phyloP scores from a whole-genome alignment of 2,888 invertebrate species.

The Polyploca ridens region DNA sequence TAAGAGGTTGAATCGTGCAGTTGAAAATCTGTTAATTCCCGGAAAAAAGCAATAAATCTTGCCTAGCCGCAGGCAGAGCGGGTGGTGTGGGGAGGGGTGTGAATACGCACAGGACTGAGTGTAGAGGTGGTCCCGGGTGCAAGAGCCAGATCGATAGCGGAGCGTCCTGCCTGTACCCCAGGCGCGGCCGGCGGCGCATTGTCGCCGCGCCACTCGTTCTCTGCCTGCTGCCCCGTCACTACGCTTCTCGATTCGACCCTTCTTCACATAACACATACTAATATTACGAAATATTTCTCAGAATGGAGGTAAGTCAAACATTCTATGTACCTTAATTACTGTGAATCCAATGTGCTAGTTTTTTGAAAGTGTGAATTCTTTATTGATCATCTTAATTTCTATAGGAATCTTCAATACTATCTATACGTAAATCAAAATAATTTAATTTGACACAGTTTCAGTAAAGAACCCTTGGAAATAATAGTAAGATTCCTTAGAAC shows the following conservation, averaged over 20 bases:
- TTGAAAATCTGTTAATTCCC: conserved; percentile 70
- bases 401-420: too few species aligned
- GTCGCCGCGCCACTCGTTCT: conserved; percentile 40
- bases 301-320: conserved; percentile 53
- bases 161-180: conserved; percentile 56
- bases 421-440: too few species aligned
- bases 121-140: conserved; percentile 56
- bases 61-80: conserved; percentile 65
- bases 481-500: too few species aligned
- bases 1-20: conserved; percentile 31
- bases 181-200: conserved; percentile 37
- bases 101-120: conserved; percentile 56
- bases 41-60: conserved; percentile 74
- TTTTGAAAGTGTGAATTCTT: background rate
- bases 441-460: too few species aligned
- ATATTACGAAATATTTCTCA: conserved; percentile 24
- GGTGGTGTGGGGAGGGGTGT: conserved; percentile 43
- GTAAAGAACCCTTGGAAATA: too few species aligned
- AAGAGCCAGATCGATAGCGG: conserved; percentile 71
- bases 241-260: conserved; percentile 23
- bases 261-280: conserved; percentile 10
- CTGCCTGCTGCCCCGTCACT: conserved; percentile 26
- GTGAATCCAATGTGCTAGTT: background rate
- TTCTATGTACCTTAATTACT: background rate
- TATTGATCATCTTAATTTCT: background rate